A percentile compares a stretch with the other conserved stretches of the same genome.
Conservation (phyloP, 2,888 invertebrate genomes). For the Nymphalis polychloros region DNA sequence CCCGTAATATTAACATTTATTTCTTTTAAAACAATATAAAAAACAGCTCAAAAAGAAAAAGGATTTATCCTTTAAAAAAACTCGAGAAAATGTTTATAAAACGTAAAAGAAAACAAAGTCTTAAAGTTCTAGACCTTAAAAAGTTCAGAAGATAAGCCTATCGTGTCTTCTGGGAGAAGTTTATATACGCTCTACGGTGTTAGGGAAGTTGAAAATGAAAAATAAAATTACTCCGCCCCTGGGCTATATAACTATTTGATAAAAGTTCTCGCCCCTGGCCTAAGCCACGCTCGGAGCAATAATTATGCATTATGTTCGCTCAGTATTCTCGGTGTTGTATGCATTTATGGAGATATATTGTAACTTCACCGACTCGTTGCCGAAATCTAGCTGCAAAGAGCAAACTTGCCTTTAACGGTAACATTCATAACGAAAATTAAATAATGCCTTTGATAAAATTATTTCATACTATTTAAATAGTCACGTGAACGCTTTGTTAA, state of each 20-base stretch:
- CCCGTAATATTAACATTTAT: not conserved
- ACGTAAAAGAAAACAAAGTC: constrained; percentile 11
- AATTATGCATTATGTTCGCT: constrained; percentile 59
- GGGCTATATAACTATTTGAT: constrained; percentile 47
- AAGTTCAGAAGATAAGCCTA: constrained; percentile 32
- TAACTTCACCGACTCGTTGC: constrained; percentile 52
- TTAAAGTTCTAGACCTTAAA: constrained; percentile 32
- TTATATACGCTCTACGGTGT: constrained; percentile 18
- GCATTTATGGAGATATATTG: constrained; percentile 64
- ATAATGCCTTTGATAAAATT: constrained; percentile 10
- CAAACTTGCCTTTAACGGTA: constrained; percentile 32
- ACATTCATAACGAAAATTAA: constrained; percentile 24
- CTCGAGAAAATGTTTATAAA: constrained; percentile 1
- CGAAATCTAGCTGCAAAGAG: constrained; percentile 31
- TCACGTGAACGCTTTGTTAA: constrained; percentile 7
- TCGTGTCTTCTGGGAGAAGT: constrained; percentile 27
- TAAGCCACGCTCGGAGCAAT: constrained; percentile 51
- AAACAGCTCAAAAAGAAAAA: not conserved
- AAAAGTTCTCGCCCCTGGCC: constrained; percentile 47
- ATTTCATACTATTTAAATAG: constrained; percentile 7
- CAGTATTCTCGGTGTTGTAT: constrained; percentile 47
- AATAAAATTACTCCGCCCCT: constrained; percentile 41
- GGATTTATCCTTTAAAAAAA: not conserved
- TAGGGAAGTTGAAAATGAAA: constrained; percentile 35
- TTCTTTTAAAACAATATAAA: not conserved